Evolutionary conservation across 1,140 invertebrate genomes (phyloP), one percentile per base, ranked within the genome.

Genomic region (Drosophila pectinifera): DNA sequence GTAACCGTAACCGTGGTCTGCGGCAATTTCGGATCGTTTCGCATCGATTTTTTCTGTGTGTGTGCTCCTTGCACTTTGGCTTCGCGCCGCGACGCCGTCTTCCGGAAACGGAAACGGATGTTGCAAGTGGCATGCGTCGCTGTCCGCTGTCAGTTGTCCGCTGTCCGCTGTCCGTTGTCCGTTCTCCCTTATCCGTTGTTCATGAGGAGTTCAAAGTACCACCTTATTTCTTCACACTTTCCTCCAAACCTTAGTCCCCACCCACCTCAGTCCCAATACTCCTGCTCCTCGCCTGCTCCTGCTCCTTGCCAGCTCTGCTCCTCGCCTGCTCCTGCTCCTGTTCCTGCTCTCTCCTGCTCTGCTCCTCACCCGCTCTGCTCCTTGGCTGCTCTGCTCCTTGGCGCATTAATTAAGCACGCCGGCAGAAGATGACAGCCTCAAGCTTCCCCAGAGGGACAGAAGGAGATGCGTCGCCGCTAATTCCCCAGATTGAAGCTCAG

Each of bases 81-180:
- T 70, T 74, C 48, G 31, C 65, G 38, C 22, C 55, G 70, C 58
- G 31, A 42, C 59, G 53, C 54, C 67, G 61, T 34, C 13, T 51
- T 20, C 31, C 53, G 45, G 42, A 42, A 51, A 49, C 74, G 78
- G 78, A 81, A 86, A 58, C 82, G 82, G 83, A 86, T 78, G 78
- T 88, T 68, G 74, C 82, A 86, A 82, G 64, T 86, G 75, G 74
- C 82, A 79, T 88, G 78, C 82, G 83, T 86, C 78, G 82, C 78
- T 58, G 62, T 73, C 24, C 8, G 20, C 18, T 72, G 53, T 72
- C 43, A 22, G 34, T 31, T 65, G 46, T 54, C 48, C 18, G 51
- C 4, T 58, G 42, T 67, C 41, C 49, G 24, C 6, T 63, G 39
- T 38, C 38, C 53, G 45, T 8, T 75, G 39, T 54, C 63, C 22